Evolutionary conservation across 2,113 vertebrate species (phyloP), one percentile per base, ranked within the genome.

Genomic region (Harpagus bidentatus): DNA sequence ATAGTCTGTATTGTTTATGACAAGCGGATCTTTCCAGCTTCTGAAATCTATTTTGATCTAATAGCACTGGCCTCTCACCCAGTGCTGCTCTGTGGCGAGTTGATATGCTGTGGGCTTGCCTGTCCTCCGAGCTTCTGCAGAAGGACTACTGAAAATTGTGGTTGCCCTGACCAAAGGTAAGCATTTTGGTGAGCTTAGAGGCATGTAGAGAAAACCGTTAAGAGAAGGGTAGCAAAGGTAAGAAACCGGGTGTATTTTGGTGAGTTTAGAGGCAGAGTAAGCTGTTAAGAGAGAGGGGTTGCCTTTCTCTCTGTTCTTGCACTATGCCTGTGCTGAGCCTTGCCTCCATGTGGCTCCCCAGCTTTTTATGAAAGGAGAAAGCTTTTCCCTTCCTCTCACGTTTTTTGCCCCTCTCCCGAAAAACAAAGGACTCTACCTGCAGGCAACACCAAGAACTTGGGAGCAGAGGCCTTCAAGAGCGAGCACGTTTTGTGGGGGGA

Each of bases 51-150:
- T 91, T 83, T 61, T 82, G 47, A n/a, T 40, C 31, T 19, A 8
- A n/a, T 6, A 73, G 31, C 16, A 38, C 22, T 62, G 47, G 50
- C 65, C 38, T 80, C 59, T 62, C 23, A 47, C 62, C 31, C 61
- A 52, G 9, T 14, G 58, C 45, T 62, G 43, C 48, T 53, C 47
- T 66, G 15, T 22, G 14, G 18, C 0, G 0, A 83, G 36, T 23
- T 6, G 11, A 29, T 18, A 45, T 0, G 3, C 42, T 17, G 5
- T 1, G 7, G 34, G 34, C 48, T 65, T 31, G 36, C 43, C 19
- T 10, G n/a, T 0, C 1, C 34, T 2, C 18, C 42, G 42, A 50
- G 61, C 11, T 53, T 28, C 23, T 86, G 63, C 28, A 45, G 43
- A 29, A 82, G 10, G 8, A 7, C 19, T 25, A 2, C 40, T 31